Conservation (phyloP, 2,888 invertebrate species). For the Rutpela maculata region DNA sequence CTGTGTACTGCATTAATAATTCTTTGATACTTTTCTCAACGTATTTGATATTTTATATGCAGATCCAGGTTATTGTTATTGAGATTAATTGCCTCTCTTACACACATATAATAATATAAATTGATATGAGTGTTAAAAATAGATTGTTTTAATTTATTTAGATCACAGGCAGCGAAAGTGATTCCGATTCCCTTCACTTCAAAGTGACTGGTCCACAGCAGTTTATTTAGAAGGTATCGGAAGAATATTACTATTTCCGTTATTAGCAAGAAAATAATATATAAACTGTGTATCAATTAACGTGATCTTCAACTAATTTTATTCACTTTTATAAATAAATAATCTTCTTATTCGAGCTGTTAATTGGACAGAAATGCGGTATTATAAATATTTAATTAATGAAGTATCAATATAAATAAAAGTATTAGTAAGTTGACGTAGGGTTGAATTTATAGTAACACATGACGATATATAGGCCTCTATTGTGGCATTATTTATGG, state of each 20-base stretch:
- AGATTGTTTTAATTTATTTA: slow-evolving; percentile 45
- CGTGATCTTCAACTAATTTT: not conserved
- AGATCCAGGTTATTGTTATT: not conserved
- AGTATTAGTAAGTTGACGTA: too few species aligned
- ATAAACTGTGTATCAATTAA: not conserved
- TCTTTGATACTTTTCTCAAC: not conserved
- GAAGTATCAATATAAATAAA: too few species aligned
- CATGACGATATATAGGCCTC: too few species aligned
- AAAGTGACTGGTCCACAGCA: slow-evolving; percentile 43
- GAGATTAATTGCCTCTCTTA: not conserved
- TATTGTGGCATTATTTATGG: too few species aligned
- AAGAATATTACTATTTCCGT: slow-evolving; percentile 18
- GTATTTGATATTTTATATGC: not conserved
- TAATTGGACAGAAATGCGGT: not conserved
- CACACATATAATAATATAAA: slow-evolving; percentile 8
- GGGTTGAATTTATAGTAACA: too few species aligned
- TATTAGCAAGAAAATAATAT: not conserved
- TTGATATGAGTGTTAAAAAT: slow-evolving; percentile 25
- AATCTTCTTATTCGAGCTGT: not conserved
- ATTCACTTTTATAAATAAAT: not conserved
- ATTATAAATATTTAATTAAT: not conserved
- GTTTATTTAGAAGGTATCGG: slow-evolving; percentile 25
- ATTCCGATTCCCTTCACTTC: slow-evolving; percentile 51
- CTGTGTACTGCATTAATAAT: not conserved
- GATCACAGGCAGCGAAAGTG: slow-evolving; percentile 51